Base-by-base conservation (phyloP, 1,140 invertebrate species). In the Polypedilum pembai region DNA sequence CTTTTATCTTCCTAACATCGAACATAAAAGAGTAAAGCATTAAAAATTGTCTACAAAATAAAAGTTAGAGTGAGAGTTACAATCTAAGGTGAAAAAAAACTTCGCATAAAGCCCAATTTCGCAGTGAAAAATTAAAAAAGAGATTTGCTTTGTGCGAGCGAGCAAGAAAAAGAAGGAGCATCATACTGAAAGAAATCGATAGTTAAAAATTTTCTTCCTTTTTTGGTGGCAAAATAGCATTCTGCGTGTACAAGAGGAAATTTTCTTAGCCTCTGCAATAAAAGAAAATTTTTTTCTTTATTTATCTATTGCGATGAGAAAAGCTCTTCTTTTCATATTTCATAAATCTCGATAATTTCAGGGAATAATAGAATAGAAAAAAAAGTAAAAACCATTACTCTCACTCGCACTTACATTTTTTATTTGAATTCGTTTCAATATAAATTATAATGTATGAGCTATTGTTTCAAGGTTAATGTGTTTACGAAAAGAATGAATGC, bases 381-480 rank as follows among this genome's bases (percentile, higher is more conserved):
- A 0, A 56, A 4, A 56, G 45, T 12, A 56, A n/a, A n/a, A 56
- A 69, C 20, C 20, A 69, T 18, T 21, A 69, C 65, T 56, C 45
- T 56, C 45, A 56, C 24, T 33, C 24, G 24, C 24, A 33, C 5
- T 33, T 5, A 33, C 2, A 3, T 33, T 33, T 33, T 33, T 33
- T 20, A 20, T 69, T 69, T 69, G 65, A 69, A 69, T 69, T 56
- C 45, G n/a, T 56, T 56, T 33, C 24, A 33, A 33, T 33, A 33
- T 33, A 33, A 3, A 33, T 33, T 33, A 33, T 33, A 33, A 33
- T 33, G 5, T 56, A 56, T 56, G 45, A 69, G 20, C 65, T 21
- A 69, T 69, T 69, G 65, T 69, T 69, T 69, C 65, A 69, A 69
- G 65, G 65, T 69, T 69, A 69, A 69, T 69, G 17, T n/a, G 18